These are phyloP conservation scores for Micromussa lordhowensis DNA, from an alignment of 92 coral and sea anemone genomes.

Conservation along the genomic window DNA sequence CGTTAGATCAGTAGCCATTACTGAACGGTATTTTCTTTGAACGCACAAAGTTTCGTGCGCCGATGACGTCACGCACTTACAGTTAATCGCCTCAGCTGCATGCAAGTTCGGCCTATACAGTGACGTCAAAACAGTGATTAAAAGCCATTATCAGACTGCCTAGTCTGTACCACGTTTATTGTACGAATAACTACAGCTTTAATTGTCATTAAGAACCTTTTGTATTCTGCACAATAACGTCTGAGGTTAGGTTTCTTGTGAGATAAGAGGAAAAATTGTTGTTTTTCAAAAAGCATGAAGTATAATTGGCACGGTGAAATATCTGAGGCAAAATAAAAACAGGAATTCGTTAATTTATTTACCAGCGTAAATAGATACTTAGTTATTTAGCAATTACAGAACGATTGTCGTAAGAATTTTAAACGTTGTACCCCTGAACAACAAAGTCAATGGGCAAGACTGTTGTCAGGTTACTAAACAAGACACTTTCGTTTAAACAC, in stretches of 20 bases:
- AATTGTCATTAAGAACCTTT: not conserved
- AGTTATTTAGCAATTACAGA: not conserved
- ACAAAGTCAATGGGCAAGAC: too few relatives aligned
- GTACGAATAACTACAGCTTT: not conserved
- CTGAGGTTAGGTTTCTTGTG: not conserved
- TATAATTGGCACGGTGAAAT: not conserved
- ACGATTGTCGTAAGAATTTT: not conserved
- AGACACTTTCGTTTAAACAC: not conserved
- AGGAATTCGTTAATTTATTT: not conserved
- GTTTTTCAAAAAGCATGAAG: not conserved
- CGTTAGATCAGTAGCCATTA: not conserved
- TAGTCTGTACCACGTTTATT: not conserved
- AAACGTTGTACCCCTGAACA: too few relatives aligned
- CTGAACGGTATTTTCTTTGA: not conserved
- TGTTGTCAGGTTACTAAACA: too few relatives aligned
- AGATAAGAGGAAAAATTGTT: not conserved
- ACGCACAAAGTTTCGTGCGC: conserved; percentile 13
- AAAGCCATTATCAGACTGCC: not conserved
- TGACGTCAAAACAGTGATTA: conserved; percentile 10
- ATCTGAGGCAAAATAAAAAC: not conserved
- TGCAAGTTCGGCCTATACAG: not conserved
- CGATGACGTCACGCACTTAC: conserved; percentile 10
- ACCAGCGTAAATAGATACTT: too few relatives aligned
- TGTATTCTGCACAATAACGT: not conserved
- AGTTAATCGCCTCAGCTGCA: not conserved